Evolutionary conservation across 2,888 invertebrate genomes (phyloP).

Genomic region (Flabesymbios commensalis): DNA sequence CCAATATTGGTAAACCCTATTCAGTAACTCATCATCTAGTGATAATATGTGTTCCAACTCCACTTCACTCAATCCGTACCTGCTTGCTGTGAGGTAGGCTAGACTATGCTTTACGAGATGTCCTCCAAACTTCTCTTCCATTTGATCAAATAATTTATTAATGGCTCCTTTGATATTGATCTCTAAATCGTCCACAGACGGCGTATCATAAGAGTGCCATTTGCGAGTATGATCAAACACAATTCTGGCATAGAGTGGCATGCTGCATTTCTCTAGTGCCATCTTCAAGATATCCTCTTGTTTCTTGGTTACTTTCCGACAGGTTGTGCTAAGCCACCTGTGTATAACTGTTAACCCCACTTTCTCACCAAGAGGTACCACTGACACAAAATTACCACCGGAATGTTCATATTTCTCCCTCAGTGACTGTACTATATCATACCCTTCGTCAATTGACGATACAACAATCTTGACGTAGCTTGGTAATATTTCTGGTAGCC

Average conservation of each 20-base stretch:
- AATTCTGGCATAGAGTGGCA: slow-evolving; percentile 40
- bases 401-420: slow-evolving; percentile 3
- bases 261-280: slow-evolving; percentile 28
- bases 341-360: slow-evolving; percentile 16
- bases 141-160: slow-evolving; percentile 34
- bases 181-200: slow-evolving; percentile 22
- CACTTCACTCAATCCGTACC: slow-evolving; percentile 37
- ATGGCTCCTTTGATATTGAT: slow-evolving; percentile 42
- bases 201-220: slow-evolving; percentile 35
- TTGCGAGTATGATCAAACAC: slow-evolving; percentile 37
- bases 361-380: slow-evolving; percentile 20
- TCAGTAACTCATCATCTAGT: slow-evolving; percentile 36
- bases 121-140: slow-evolving; percentile 35
- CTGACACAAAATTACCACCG: slow-evolving; percentile 21
- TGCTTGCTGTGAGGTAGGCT: slow-evolving; percentile 40
- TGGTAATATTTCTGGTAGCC: slow-evolving; percentile 32
- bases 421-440: slow-evolving; percentile 40
- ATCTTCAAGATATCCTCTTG: slow-evolving; percentile 28
- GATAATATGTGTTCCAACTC: slow-evolving; percentile 40
- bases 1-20: slow-evolving; percentile 37
- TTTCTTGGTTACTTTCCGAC: slow-evolving; percentile 7
- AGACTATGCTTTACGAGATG: slow-evolving; percentile 34
- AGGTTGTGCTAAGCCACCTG: slow-evolving; percentile 8
- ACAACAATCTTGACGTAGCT: slow-evolving; percentile 37
- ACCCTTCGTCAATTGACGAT: slow-evolving; percentile 35